These are phyloP conservation scores for Brachymystax lenok DNA, from an alignment of 2,797 vertebrate species.

Conservation along the genomic window DNA sequence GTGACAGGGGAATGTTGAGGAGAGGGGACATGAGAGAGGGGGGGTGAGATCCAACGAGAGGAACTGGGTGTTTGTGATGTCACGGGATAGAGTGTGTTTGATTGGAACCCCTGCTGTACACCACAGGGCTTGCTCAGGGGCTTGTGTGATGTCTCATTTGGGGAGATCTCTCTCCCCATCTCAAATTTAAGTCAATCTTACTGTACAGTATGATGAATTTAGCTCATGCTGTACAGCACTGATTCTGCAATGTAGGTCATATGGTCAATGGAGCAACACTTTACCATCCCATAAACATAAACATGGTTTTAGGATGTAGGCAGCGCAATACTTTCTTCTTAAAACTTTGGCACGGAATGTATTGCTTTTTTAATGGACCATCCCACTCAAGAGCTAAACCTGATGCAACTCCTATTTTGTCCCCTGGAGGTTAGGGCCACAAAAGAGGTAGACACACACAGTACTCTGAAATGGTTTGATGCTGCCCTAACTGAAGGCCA, in stretches of 20 bases:
- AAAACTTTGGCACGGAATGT: background rate
- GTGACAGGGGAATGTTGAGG: constrained; percentile 10
- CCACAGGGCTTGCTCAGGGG: background rate
- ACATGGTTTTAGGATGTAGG: background rate
- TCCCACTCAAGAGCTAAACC: background rate
- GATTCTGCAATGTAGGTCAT: constrained; percentile 9
- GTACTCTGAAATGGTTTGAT: background rate
- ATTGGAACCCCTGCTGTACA: constrained; percentile 4
- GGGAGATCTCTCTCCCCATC: background rate
- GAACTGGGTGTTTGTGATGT: constrained; percentile 39
- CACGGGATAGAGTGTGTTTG: constrained; percentile 50
- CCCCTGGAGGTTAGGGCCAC: constrained; percentile 3
- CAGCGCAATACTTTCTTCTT: background rate
- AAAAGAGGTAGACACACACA: background rate
- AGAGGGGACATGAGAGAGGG: constrained; percentile 12
- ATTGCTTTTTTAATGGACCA: background rate
- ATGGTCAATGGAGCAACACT: constrained; percentile 5
- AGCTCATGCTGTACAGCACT: background rate
- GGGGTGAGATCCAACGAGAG: background rate
- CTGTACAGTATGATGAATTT: background rate
- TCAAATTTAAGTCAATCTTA: constrained; percentile 2
- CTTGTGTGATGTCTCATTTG: constrained; percentile 9
- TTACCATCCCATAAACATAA: background rate
- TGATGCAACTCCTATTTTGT: background rate
- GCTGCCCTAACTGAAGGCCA: constrained; percentile 1